Base-by-base conservation (phyloP, 2,888 invertebrate species). In the Platycheirus rosarum region DNA sequence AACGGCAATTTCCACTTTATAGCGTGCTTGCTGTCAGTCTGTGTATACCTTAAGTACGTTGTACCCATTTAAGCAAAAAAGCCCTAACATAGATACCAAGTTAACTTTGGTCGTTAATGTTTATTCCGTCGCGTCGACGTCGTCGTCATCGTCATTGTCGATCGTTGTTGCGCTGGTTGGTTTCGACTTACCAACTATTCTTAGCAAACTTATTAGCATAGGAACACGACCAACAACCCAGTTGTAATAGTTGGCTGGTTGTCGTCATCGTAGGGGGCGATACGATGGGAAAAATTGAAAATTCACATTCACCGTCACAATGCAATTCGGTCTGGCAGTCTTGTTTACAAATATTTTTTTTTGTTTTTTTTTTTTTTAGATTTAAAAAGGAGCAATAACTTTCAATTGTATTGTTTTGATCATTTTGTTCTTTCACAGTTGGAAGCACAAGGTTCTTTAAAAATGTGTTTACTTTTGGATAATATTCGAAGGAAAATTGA, bases 151-250 rank as follows among this genome's bases (percentile, higher is more conserved):
- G n/a, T n/a, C n/a, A n/a, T n/a, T n/a, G n/a, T n/a, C n/a, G n/a
- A n/a, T n/a, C n/a, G n/a, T n/a, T n/a, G n/a, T n/a, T n/a, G 37
- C 14, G 35, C n/a, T 9, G 37, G 46, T 44, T 75, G 49, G 74
- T 57, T 23, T 65, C 44, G n/a, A 62, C 44, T 74, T 69, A 62
- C 57, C 57, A 11, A 40, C 62, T 42, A 75, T 76, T 76, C 76
- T 80, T 66, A n/a, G 76, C 23, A 51, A 60, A 65, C 57, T 66
- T 65, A 80, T 80, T 80, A 80, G 70, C 80, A 80, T 80, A 80
- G 76, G 80, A 80, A 80, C 66, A 80, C 70, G 70, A 57, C 65
- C n/a, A n/a, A n/a, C n/a, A n/a, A n/a, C n/a, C n/a, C n/a, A n/a
- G 57, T 9, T 40, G 29, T 29, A 65, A 80, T 65, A 48, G 48